Evolutionary conservation across 2,113 vertebrate genomes (phyloP).

Genomic region (Ahaetulla prasina): DNA sequence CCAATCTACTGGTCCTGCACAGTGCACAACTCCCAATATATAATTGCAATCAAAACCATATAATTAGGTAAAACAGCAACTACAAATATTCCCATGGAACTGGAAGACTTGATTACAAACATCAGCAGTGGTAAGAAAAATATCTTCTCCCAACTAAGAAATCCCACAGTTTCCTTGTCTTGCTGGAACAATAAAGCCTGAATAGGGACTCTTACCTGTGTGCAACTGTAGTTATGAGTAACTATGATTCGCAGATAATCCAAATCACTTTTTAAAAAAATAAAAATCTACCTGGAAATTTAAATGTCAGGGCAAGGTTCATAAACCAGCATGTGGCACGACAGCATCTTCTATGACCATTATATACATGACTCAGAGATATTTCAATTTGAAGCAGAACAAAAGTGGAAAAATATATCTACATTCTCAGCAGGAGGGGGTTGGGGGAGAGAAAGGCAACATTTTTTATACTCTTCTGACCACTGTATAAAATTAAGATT

Average conservation of each 20-base stretch:
- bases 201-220: neutral
- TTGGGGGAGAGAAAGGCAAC: neutral
- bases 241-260: neutral
- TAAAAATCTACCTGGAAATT: neutral
- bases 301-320: neutral
- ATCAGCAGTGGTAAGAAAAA: neutral
- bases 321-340: neutral
- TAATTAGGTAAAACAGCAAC: neutral
- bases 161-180: neutral
- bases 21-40: neutral
- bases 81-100: neutral
- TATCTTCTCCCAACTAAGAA: neutral
- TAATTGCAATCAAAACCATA: neutral
- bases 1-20: neutral
- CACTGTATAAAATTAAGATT: slow-evolving; percentile 30
- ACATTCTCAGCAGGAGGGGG: neutral
- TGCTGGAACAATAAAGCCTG: neutral
- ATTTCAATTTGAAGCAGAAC: slow-evolving; percentile 36
- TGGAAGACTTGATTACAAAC: neutral
- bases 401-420: neutral
- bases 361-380: neutral
- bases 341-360: accelerated
- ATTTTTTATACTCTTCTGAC: slow-evolving; percentile 15
- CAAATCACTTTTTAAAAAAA: neutral
- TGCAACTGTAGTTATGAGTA: neutral